phyloP scores from a whole-genome alignment of 2,888 invertebrate genomes.

The Cerastoderma edule region DNA sequence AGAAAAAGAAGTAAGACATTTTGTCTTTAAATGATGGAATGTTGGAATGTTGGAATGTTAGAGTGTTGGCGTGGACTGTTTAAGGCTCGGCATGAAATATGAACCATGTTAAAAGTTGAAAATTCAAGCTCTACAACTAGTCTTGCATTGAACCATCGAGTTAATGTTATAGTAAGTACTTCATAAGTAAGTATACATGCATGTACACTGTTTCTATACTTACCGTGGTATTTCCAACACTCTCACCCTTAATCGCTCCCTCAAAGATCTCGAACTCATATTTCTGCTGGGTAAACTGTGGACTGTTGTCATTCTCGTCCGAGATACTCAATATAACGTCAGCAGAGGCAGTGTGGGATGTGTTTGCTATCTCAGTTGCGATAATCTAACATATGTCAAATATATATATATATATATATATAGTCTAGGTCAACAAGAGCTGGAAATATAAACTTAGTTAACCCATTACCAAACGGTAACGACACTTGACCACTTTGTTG shows the following conservation, averaged over 20 bases:
- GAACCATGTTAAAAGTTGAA: no score
- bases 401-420: not conserved
- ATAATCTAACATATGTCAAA: conserved; percentile 32
- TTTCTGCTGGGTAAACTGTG: conserved; percentile 36
- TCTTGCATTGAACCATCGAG: no score
- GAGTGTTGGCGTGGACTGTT: no score
- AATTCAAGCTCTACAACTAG: no score
- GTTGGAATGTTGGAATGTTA: no score
- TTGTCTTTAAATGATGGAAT: no score
- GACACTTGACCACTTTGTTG: no score
- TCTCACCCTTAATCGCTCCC: conserved; percentile 21
- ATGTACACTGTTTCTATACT: no score
- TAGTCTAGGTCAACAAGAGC: not conserved
- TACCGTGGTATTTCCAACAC: conserved; percentile 42
- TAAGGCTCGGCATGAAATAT: no score
- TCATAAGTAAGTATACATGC: not conserved
- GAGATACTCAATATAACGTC: conserved; percentile 28
- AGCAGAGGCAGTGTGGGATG: conserved; percentile 33
- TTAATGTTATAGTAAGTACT: no score
- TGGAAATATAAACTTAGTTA: not conserved
- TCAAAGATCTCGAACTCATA: conserved; percentile 35
- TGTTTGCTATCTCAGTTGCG: conserved; percentile 29
- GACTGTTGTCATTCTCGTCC: conserved; percentile 56
- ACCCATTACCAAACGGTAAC: no score
- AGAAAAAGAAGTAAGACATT: no score